These are phyloP conservation scores for Dolichomitus sp. DNA, from an alignment of 2,888 invertebrate species.

Conservation along the genomic window DNA sequence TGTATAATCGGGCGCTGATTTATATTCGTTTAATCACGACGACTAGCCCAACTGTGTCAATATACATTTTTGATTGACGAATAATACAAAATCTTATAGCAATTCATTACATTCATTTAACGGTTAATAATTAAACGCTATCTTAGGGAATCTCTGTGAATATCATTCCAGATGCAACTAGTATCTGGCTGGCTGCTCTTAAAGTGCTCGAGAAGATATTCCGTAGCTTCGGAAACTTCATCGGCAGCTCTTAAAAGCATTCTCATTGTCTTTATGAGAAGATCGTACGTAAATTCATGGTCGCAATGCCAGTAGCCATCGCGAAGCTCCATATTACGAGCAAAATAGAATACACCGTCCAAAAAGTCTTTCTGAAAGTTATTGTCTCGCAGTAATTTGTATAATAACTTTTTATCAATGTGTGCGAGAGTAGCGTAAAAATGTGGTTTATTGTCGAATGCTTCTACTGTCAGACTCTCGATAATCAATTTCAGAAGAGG, in stretches of 20 bases:
- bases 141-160: constrained; percentile 78
- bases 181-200: constrained; percentile 80
- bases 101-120: neutral
- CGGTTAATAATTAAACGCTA: constrained; percentile 55
- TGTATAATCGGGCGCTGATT: neutral
- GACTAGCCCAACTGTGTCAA: constrained; percentile 40
- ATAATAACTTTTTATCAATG: constrained; percentile 79
- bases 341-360: constrained; percentile 86
- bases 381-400: constrained; percentile 80
- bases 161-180: constrained; percentile 77
- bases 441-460: constrained; percentile 72
- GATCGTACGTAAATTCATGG: constrained; percentile 87
- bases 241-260: constrained; percentile 84
- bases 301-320: constrained; percentile 83
- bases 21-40: constrained; percentile 43
- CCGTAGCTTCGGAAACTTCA: constrained; percentile 85
- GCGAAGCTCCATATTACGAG: constrained; percentile 85
- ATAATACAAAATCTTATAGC: constrained; percentile 23
- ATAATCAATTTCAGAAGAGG: constrained; percentile 74
- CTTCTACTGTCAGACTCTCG: constrained; percentile 71
- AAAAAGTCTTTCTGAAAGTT: constrained; percentile 85
- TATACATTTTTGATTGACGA: constrained; percentile 21
- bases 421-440: constrained; percentile 80
- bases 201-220: constrained; percentile 86
- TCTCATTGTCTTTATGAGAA: constrained; percentile 86